phyloP scores from a whole-genome alignment of 1,140 invertebrate genomes.

The Cotesia vestalis region DNA sequence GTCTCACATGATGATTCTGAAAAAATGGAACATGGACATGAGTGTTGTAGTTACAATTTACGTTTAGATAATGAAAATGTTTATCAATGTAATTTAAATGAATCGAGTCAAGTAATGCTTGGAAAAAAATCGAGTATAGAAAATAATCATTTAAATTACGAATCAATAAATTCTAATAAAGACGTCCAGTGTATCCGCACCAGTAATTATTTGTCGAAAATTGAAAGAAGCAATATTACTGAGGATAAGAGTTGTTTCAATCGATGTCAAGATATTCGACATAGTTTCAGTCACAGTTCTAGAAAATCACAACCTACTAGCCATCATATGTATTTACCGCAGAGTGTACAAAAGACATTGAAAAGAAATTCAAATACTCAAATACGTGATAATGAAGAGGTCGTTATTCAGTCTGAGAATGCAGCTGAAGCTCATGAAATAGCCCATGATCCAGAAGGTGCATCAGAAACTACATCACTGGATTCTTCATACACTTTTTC shows the following conservation, averaged over 20 bases:
- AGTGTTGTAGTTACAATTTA: slow-evolving; percentile 35
- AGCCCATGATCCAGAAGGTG: slow-evolving; percentile 57
- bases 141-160: slow-evolving; percentile 38
- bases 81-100: slow-evolving; percentile 49
- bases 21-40: slow-evolving; percentile 39
- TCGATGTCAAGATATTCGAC: slow-evolving; percentile 31
- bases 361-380: slow-evolving; percentile 44
- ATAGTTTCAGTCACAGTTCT: slow-evolving; percentile 47
- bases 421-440: slow-evolving; percentile 59
- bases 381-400: slow-evolving; percentile 46
- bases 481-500: slow-evolving; percentile 54
- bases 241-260: slow-evolving; percentile 13
- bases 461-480: slow-evolving; percentile 51
- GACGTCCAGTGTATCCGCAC: slow-evolving; percentile 31
- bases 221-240: slow-evolving; percentile 4
- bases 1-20: slow-evolving; percentile 33
- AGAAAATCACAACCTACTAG: slow-evolving; percentile 47
- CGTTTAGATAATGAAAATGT: slow-evolving; percentile 48
- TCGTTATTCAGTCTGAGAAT: slow-evolving; percentile 57
- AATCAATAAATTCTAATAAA: slow-evolving; percentile 25
- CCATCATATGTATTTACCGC: slow-evolving; percentile 43
- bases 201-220: slow-evolving; percentile 13
- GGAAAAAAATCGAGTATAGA: slow-evolving; percentile 38
- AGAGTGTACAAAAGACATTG: slow-evolving; percentile 38
- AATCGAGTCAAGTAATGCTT: slow-evolving; percentile 41